Evolutionary conservation across 2,797 vertebrate genomes (phyloP).

Genomic region (Acanthurus leucopareius): DNA sequence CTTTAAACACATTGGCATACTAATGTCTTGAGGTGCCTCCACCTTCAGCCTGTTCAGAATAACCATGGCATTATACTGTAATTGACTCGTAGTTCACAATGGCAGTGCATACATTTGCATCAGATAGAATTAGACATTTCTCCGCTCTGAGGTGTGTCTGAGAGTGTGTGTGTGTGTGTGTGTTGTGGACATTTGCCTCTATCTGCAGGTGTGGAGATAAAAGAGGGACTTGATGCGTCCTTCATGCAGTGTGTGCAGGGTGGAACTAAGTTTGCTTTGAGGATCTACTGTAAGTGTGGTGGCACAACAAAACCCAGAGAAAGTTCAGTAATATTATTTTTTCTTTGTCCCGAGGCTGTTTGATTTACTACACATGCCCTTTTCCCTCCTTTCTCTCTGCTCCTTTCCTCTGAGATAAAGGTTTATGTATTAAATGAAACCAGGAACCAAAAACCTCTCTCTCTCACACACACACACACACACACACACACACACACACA

Average conservation of each 20-base stretch:
- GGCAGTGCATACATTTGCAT: conserved; percentile 74
- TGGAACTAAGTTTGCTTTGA: conserved; percentile 43
- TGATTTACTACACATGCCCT: conserved; percentile 23
- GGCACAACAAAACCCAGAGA: conserved; percentile 14
- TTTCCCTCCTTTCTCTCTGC: neutral
- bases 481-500: neutral
- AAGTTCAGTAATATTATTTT: conserved; percentile 35
- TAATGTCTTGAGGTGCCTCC: conserved; percentile 79
- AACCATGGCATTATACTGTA: conserved; percentile 66
- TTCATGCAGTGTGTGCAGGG: conserved; percentile 16
- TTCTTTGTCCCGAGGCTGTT: conserved; percentile 39
- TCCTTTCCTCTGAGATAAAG: neutral
- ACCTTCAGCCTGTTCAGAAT: conserved; percentile 75
- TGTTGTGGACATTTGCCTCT: neutral
- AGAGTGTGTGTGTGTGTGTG: neutral
- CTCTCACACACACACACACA: neutral
- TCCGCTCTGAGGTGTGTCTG: conserved; percentile 46
- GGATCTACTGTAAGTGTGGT: neutral
- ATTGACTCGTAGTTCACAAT: conserved; percentile 77
- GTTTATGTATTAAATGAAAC: neutral
- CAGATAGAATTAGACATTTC: conserved; percentile 69
- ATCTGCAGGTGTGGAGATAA: conserved; percentile 28
- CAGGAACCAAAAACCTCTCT: too few species aligned
- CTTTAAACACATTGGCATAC: conserved; percentile 82
- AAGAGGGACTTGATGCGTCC: conserved; percentile 5